A percentile compares a stretch with the other conserved stretches of the same genome.
Conservation (phyloP, 2,797 vertebrate genomes). For the Enteromius fasciolatus region DNA sequence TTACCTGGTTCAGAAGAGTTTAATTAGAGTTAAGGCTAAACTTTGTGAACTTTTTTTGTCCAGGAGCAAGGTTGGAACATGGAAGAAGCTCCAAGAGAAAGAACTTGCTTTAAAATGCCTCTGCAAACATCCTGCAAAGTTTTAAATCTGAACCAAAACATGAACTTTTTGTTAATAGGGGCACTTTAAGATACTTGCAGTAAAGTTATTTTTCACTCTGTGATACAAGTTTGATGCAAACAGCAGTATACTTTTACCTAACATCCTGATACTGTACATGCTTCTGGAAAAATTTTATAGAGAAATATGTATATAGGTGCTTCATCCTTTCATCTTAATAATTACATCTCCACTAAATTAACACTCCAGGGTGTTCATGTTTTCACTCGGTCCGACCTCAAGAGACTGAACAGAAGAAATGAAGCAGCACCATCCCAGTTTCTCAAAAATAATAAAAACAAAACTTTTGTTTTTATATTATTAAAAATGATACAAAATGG, state of each 20-base stretch:
- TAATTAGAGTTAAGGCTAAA: neutral
- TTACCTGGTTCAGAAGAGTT: neutral
- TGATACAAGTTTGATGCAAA: neutral
- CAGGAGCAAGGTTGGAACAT: neutral
- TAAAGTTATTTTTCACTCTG: neutral
- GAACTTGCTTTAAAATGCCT: neutral
- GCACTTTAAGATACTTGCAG: too few relatives aligned
- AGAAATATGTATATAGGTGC: neutral
- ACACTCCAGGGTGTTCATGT: neutral
- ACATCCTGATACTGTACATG: neutral
- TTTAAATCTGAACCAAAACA: too few relatives aligned
- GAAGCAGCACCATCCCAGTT: neutral
- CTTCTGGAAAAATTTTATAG: neutral
- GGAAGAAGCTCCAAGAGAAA: neutral
- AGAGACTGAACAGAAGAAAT: neutral
- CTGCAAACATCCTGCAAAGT: too few relatives aligned
- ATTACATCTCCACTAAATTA: neutral
- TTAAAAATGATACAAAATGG: too few relatives aligned
- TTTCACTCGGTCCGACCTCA: neutral
- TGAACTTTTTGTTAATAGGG: too few relatives aligned
- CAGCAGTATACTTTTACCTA: neutral
- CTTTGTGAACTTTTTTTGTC: neutral
- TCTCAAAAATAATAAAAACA: too few relatives aligned
- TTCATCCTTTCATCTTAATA: neutral
- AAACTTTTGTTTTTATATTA: too few relatives aligned